Base-by-base conservation (phyloP, 2,113 vertebrate genomes). In the Glaucidium brasilianum region DNA sequence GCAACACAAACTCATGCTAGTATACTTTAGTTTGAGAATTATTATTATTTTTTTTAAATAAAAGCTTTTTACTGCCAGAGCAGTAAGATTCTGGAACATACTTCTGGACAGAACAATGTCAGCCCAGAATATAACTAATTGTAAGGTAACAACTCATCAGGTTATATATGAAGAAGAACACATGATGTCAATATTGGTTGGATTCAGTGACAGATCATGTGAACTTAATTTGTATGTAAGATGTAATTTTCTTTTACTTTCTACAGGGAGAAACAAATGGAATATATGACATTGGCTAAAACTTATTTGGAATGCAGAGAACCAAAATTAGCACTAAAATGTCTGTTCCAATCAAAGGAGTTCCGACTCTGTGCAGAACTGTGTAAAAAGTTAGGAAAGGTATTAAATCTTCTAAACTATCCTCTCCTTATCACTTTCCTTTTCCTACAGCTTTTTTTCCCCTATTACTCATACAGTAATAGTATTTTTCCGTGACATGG, bases 241-340 rank as follows among this genome's bases (percentile, higher is more conserved):
- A 1, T 2, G 27, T 94, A 34, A 79, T 80, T 90, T 88, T 90
- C 49, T 95, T 74, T 91, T 88, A 12, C 74, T 96, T 94, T 77
- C 60, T 64, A 19, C 90, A 99, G 98, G 95, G 98, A 98, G 90
- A 98, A 98, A 76, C 98, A 98, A 72, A 67, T 98, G 97, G 98
- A 98, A 68, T 98, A 98, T 79, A 92, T 98, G 94, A 64, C 96
- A 58, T 92, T 99, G 97, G 98, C 98, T 29, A 98, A 98, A 93
- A 98, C 97, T 29, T 98, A 99, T 72, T 88, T 99, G 96, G 98
- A 98, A 80, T 99, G 98, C 32, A 93, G 90, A 19, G 98, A 98
- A 78, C 98, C 98, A 55, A 97, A 98, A 59, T 95, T 99, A 21
- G 97, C 98, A 25, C 95, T 99, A 19, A 99, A 98, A 93, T 99